Evolutionary conservation across 2,797 vertebrate species (phyloP).

Genomic region (Oophaga sylvatica): DNA sequence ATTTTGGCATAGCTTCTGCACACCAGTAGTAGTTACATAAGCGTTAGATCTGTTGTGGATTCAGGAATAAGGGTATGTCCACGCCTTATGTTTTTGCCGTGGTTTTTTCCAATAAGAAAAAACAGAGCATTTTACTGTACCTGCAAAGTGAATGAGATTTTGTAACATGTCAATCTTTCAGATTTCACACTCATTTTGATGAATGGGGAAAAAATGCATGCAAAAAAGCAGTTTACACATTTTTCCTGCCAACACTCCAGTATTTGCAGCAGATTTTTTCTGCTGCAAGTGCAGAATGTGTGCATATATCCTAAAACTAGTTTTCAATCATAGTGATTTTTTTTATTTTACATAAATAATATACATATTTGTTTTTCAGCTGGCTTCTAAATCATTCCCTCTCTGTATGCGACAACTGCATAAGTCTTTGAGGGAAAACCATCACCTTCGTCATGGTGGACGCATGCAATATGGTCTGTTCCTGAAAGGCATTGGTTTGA

Average conservation of each 20-base stretch:
- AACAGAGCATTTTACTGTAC: no score
- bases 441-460: conserved; percentile 94
- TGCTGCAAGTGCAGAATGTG: no score
- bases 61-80: not conserved
- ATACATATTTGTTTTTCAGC: conserved; percentile 71
- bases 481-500: conserved; percentile 93
- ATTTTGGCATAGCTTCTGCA: no score
- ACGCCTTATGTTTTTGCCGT: no score
- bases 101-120: no score
- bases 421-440: conserved; percentile 85
- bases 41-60: not conserved
- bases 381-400: conserved; percentile 89
- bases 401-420: conserved; percentile 95
- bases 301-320: no score
- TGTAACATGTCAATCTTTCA: no score
- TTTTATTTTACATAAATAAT: not conserved
- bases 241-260: no score
- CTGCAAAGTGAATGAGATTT: not conserved
- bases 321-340: not conserved
- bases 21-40: no score
- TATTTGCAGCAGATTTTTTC: no score
- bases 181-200: not conserved
- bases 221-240: no score
- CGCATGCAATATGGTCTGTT: conserved; percentile 98
- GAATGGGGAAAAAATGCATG: not conserved